phyloP scores from a whole-genome alignment of 2,888 invertebrate genomes.

The Ecdyonurus torrentis region DNA sequence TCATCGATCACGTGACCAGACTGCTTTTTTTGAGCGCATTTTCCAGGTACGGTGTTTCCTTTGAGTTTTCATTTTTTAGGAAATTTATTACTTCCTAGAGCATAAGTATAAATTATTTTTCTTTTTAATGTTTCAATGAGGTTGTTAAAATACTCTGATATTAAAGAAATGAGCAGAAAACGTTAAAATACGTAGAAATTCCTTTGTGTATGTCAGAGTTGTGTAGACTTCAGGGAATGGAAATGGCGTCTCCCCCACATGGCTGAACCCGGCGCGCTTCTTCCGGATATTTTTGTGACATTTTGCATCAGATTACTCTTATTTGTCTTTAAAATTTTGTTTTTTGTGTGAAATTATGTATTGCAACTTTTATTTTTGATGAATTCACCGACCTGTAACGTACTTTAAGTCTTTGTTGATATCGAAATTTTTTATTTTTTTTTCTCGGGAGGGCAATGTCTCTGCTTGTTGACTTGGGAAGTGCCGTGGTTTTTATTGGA shows the following conservation, averaged over 20 bases:
- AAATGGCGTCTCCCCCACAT: slow-evolving; percentile 61
- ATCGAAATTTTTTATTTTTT: background rate
- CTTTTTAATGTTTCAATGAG: slow-evolving; percentile 7
- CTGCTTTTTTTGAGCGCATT: slow-evolving; percentile 53
- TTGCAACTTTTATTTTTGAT: background rate
- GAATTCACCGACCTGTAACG: background rate
- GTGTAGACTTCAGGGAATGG: slow-evolving; percentile 31
- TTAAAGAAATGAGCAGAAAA: slow-evolving; percentile 12
- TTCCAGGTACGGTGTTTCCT: slow-evolving; percentile 41
- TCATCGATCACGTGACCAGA: slow-evolving; percentile 44
- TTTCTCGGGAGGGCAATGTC: background rate
- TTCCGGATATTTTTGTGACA: slow-evolving; percentile 6
- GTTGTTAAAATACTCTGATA: background rate
- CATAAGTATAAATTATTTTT: slow-evolving; percentile 20
- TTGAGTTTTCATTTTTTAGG: slow-evolving; percentile 11
- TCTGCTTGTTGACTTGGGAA: background rate
- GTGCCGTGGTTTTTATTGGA: no score
- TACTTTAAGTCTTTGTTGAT: background rate
- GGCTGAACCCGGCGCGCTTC: slow-evolving; percentile 22
- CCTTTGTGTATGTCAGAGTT: slow-evolving; percentile 28
- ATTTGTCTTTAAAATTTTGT: background rate
- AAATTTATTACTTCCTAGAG: background rate
- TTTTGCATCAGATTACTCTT: background rate
- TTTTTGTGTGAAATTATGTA: background rate
- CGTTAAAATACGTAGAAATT: slow-evolving; percentile 18